These are phyloP conservation scores for Hiodon alosoides DNA, from an alignment of 2,113 vertebrate species.

Conservation along the genomic window DNA sequence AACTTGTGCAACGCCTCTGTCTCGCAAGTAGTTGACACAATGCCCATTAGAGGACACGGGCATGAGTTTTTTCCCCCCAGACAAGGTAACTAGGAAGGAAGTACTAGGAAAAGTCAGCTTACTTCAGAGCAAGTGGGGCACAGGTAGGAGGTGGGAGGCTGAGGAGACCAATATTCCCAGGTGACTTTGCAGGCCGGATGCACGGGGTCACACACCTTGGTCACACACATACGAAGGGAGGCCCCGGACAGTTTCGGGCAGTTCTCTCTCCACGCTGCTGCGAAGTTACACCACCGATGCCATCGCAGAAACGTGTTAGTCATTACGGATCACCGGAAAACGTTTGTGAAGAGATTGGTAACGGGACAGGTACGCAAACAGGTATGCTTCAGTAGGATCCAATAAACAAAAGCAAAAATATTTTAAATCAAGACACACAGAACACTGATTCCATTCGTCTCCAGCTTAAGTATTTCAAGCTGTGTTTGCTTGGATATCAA, in stretches of 20 bases:
- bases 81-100: background rate
- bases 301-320: slow-evolving; percentile 5
- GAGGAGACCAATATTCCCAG: too few relatives aligned
- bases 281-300: background rate
- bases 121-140: too few relatives aligned
- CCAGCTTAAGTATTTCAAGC: background rate
- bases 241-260: background rate
- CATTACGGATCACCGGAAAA: slow-evolving; percentile 2
- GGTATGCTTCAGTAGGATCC: background rate
- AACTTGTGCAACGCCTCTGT: background rate
- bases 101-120: too few relatives aligned
- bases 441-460: background rate
- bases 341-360: background rate
- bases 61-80: background rate
- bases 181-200: too few relatives aligned
- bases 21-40: background rate
- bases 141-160: too few relatives aligned
- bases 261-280: too few relatives aligned
- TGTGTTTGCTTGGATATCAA: background rate
- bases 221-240: background rate
- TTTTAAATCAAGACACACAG: background rate
- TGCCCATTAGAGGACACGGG: background rate
- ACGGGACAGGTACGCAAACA: background rate
- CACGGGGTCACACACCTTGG: too few relatives aligned
- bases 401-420: background rate